Conservation (phyloP, 2,797 vertebrate species). For the Chloroceryle inda region DNA sequence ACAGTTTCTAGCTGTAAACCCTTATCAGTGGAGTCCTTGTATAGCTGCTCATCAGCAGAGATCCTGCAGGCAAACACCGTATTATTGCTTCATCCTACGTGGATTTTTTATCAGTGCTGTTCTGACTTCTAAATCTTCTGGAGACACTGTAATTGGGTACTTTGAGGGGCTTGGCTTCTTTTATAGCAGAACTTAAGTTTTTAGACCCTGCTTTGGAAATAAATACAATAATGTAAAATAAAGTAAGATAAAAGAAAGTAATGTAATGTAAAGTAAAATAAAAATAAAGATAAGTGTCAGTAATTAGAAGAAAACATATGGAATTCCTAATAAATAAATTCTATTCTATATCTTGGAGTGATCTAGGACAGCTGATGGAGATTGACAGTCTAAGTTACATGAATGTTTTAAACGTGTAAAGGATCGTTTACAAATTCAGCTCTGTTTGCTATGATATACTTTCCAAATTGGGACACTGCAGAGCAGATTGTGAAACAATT, state of each 20-base stretch:
- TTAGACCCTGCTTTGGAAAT: background rate
- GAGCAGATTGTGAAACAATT: conserved; percentile 48
- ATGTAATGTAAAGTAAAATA: background rate
- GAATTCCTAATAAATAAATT: conserved; percentile 2
- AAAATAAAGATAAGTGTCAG: background rate
- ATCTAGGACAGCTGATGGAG: conserved; percentile 42
- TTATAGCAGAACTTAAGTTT: background rate
- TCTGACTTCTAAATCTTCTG: conserved; percentile 50
- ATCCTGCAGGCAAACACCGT: background rate
- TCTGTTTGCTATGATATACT: conserved; percentile 34
- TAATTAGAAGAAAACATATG: background rate
- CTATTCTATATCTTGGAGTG: background rate
- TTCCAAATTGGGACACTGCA: conserved; percentile 9
- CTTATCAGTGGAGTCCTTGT: conserved; percentile 25
- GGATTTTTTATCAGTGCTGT: conserved; percentile 22
- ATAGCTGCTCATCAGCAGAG: conserved; percentile 39
- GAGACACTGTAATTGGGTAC: background rate
- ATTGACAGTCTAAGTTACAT: conserved; percentile 33
- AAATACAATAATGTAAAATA: background rate
- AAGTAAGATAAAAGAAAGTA: background rate
- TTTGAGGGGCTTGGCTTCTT: background rate
- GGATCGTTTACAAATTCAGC: conserved; percentile 51
- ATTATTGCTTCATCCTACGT: conserved; percentile 47
- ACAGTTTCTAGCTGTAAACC: conserved; percentile 11
- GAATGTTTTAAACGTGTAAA: conserved; percentile 46